These are phyloP conservation scores for Melanotaenia boesemani DNA, from an alignment of 2,797 vertebrate genomes.

Conservation along the genomic window DNA sequence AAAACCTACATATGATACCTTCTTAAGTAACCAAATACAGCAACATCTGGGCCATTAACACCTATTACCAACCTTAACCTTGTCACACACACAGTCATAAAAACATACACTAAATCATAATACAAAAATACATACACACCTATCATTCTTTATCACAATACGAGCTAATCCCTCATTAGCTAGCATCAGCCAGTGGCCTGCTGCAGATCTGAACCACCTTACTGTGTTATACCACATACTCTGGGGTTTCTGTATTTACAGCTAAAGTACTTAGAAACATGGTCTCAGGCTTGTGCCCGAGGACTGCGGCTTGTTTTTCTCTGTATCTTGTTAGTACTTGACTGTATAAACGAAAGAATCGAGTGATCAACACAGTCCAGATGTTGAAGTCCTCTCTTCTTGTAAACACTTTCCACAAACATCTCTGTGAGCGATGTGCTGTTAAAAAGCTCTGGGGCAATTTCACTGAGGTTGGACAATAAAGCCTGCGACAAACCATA, in stretches of 20 bases:
- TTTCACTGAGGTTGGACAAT: constrained; percentile 67
- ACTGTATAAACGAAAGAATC: constrained; percentile 37
- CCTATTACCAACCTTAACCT: constrained; percentile 10
- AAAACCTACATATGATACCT: constrained; percentile 37
- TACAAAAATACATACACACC: constrained; percentile 23
- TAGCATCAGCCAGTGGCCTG: neutral
- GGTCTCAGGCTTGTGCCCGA: constrained; percentile 18
- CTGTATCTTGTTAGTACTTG: constrained; percentile 7
- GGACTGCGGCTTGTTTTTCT: constrained; percentile 32
- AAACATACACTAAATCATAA: constrained; percentile 36
- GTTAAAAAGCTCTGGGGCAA: constrained; percentile 37
- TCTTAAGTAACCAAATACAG: constrained; percentile 56
- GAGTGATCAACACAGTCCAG: constrained; percentile 53
- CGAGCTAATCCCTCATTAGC: constrained; percentile 53
- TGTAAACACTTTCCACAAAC: constrained; percentile 64
- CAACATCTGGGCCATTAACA: constrained; percentile 52
- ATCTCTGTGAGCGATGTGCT: constrained; percentile 46
- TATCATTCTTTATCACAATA: constrained; percentile 32
- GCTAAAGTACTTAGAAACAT: constrained; percentile 26
- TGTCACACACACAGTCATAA: constrained; percentile 27
- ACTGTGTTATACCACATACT: constrained; percentile 36
- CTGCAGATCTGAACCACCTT: constrained; percentile 48
- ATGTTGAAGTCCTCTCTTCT: constrained; percentile 50
- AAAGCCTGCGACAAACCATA: constrained; percentile 67
- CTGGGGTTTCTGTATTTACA: constrained; percentile 16